Percentiles rank a stretch among this genome's conserved stretches.
Conservation (phyloP, 2,113 vertebrate genomes). For the Cygnus buccinator region DNA sequence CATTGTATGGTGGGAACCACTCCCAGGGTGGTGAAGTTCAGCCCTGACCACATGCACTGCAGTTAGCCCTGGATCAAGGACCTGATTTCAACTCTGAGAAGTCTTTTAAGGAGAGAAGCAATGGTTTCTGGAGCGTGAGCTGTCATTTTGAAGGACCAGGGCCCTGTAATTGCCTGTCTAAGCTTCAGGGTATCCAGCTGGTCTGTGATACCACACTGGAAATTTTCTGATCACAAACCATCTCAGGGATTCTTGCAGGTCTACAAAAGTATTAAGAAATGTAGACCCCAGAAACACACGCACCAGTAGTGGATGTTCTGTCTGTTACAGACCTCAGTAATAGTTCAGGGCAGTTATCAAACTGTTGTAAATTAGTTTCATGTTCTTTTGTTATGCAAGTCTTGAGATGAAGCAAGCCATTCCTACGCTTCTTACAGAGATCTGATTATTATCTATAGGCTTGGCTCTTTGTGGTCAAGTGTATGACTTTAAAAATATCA, state of each 20-base stretch:
- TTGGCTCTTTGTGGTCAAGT: neutral
- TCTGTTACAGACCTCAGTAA: neutral
- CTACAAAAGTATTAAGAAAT: neutral
- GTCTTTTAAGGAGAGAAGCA: neutral
- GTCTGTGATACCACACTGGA: neutral
- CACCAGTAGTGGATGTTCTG: neutral
- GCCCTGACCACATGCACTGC: neutral
- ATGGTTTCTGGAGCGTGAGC: neutral
- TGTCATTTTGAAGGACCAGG: neutral
- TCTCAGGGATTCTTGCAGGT: neutral
- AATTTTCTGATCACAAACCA: accelerated
- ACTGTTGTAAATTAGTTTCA: neutral
- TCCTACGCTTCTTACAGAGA: neutral
- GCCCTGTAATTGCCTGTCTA: neutral
- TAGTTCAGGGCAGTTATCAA: neutral
- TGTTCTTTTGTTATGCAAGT: neutral
- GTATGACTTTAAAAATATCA: neutral
- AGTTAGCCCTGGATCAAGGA: neutral
- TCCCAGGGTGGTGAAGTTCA: neutral
- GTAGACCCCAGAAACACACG: neutral
- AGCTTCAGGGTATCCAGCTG: neutral
- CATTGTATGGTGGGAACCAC: accelerated
- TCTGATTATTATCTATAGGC: neutral
- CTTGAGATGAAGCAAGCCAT: neutral
- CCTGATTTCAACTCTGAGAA: neutral